Evolutionary conservation across 1,140 invertebrate genomes (phyloP), one percentile per base, ranked within the genome.

Genomic region (Cydia amplana): DNA sequence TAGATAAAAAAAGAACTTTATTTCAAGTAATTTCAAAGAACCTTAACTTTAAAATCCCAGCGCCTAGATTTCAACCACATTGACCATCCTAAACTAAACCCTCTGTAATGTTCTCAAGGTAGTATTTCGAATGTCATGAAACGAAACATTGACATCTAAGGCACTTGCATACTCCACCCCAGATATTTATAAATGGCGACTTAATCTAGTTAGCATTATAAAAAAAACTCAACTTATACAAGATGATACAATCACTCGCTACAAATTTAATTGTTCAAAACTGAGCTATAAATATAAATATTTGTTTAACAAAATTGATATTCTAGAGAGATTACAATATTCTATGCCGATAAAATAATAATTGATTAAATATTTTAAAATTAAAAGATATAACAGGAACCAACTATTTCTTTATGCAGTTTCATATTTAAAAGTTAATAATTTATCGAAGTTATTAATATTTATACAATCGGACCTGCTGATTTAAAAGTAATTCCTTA

Each of bases 161-260:
- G 55, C 55, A 60, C 55, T 23, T 3, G n/a, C 16, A 60, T 18
- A 60, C 20, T 20, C 9, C 55, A 60, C 55, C 55, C 49, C 55
- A 12, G 2, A 23, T 60, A 60, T 60, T 60, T 23, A 7, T 18
- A 23, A 20, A 12, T 10, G 3, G 12, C 20, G 20, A 60, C 49
- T 51, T 51, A 51, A 55, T 18, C 51, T 60, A 60, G 55, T 60
- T 60, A 60, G 18, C 16, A 51, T 43, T 43, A 4, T 18, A 51
- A 60, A 7, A 60, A 55, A 55, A 51, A 5, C 14, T n/a, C 4
- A n/a, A 60, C 18, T 60, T 60, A 60, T n/a, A 60, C 20, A 60
- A 60, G 9, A 23, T 55, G 16, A 55, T 60, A 60, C 55, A 60
- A 60, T 60, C 55, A 60, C 55, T 23, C 55, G 55, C 18, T 60